Conservation (phyloP, 2,797 vertebrate genomes). For the Tapirus indicus region DNA sequence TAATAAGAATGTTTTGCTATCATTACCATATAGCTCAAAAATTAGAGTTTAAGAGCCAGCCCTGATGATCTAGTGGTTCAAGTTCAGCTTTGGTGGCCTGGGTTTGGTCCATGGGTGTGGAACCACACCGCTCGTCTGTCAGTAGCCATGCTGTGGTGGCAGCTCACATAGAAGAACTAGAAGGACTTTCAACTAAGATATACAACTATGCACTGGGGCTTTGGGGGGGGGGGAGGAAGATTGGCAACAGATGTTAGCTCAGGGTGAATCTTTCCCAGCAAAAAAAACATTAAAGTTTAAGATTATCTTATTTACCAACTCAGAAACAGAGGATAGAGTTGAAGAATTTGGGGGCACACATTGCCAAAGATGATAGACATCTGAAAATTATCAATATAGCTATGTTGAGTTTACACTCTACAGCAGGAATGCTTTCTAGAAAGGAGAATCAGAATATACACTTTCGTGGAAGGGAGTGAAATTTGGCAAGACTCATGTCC, state of each 20-base stretch:
- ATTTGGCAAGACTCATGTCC: not conserved
- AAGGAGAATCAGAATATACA: not conserved
- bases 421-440: not conserved
- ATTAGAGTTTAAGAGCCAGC: not conserved
- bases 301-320: not conserved
- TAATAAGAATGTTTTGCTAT: not conserved
- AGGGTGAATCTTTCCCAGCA: too few relatives aligned
- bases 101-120: too few relatives aligned
- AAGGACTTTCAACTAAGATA: too few relatives aligned
- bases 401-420: not conserved
- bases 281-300: not conserved
- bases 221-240: too few relatives aligned
- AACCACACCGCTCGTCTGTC: too few relatives aligned
- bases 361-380: not conserved
- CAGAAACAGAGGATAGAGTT: not conserved
- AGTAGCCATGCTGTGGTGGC: too few relatives aligned
- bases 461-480: not conserved
- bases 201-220: too few relatives aligned
- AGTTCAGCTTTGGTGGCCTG: too few relatives aligned
- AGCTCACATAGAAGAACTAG: too few relatives aligned
- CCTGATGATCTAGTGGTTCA: too few relatives aligned
- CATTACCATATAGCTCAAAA: not conserved
- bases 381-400: not conserved
- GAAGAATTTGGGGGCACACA: not conserved
- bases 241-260: too few relatives aligned